Evolutionary conservation across 2,888 invertebrate species (phyloP).

Genomic region (Drosophila longiperda): DNA sequence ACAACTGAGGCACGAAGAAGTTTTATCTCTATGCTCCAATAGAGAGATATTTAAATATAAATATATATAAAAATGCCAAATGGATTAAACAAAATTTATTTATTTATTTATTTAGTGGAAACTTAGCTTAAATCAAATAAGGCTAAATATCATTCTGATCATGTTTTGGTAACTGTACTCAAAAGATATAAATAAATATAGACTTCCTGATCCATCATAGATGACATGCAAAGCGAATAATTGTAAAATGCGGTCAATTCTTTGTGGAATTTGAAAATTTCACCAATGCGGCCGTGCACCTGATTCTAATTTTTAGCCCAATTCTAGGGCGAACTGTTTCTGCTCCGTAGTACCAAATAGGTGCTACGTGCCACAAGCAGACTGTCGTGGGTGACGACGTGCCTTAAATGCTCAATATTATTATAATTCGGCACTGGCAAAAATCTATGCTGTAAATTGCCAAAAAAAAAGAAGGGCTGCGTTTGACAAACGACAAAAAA

Average conservation of each 20-base stretch:
- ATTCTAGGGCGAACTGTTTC: slow-evolving; percentile 57
- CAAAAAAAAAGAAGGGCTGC: slow-evolving; percentile 66
- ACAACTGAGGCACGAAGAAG: neutral
- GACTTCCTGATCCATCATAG: slow-evolving; percentile 19
- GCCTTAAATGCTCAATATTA: slow-evolving; percentile 44
- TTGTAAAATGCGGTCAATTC: slow-evolving; percentile 69
- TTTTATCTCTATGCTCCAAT: neutral
- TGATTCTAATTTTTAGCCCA: slow-evolving; percentile 71
- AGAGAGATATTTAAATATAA: neutral
- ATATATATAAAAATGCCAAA: neutral
- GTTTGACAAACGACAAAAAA: slow-evolving; percentile 70
- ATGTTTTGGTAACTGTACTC: neutral
- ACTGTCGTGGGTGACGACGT: slow-evolving; percentile 58
- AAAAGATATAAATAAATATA: neutral
- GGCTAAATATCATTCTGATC: neutral
- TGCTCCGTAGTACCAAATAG: slow-evolving; percentile 74
- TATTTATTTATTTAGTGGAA: neutral
- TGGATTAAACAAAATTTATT: neutral
- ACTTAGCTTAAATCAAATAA: neutral
- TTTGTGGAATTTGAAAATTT: slow-evolving; percentile 66
- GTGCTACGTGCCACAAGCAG: slow-evolving; percentile 52
- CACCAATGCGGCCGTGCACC: slow-evolving; percentile 62
- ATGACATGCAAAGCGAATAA: slow-evolving; percentile 25
- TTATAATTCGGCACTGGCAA: slow-evolving; percentile 18
- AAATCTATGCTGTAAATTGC: slow-evolving; percentile 44